phyloP scores from a whole-genome alignment of 2,113 vertebrate genomes.

The Herpetotheres cachinnans region DNA sequence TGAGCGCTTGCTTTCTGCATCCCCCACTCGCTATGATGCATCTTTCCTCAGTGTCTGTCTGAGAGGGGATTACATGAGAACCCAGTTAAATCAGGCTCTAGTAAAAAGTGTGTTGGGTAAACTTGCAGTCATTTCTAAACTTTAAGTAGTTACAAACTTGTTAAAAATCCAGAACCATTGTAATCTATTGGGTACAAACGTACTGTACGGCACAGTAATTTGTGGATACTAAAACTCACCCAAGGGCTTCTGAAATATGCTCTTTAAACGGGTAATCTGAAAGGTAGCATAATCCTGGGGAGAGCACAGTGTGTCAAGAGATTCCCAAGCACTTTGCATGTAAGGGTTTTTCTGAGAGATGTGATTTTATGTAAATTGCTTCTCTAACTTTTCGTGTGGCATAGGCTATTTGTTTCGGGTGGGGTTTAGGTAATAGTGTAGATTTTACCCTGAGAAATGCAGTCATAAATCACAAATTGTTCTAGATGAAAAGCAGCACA shows the following conservation, averaged over 20 bases:
- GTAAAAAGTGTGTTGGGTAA: background rate
- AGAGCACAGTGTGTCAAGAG: background rate
- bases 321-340: background rate
- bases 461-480: background rate
- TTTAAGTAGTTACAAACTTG: background rate
- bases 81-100: background rate
- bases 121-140: background rate
- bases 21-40: background rate
- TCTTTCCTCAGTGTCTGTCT: background rate
- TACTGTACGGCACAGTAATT: background rate
- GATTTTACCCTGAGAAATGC: background rate
- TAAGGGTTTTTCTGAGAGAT: background rate
- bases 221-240: background rate
- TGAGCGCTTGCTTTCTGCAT: background rate
- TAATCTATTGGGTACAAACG: background rate
- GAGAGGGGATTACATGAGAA: background rate
- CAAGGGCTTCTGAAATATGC: background rate
- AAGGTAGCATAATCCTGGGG: background rate
- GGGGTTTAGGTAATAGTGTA: background rate
- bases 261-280: background rate
- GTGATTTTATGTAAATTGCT: background rate
- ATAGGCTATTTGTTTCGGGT: background rate
- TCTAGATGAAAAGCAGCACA: background rate
- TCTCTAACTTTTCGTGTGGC: background rate
- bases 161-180: background rate